Evolutionary conservation across 2,888 invertebrate genomes (phyloP).

Genomic region (Pardosa pseudoannulata): DNA sequence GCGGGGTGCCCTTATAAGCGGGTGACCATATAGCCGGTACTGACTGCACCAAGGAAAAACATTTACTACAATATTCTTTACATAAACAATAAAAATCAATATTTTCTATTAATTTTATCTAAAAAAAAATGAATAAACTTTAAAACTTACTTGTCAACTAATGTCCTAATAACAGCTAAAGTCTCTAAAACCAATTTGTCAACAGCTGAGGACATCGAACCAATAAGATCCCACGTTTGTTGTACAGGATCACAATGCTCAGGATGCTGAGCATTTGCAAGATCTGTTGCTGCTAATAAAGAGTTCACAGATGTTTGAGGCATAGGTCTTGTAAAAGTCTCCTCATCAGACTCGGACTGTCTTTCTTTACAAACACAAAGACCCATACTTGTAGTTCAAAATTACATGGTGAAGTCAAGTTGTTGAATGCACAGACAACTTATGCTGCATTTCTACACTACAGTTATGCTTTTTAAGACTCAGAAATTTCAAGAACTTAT

Average conservation of each 20-base stretch:
- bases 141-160: slow-evolving; percentile 87
- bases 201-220: slow-evolving; percentile 76
- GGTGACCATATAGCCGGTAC: too few species aligned
- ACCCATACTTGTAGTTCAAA: slow-evolving; percentile 53
- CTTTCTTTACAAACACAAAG: slow-evolving; percentile 71
- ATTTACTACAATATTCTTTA: too few species aligned
- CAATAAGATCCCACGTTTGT: slow-evolving; percentile 52
- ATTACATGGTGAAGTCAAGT: slow-evolving; percentile 28
- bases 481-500: too few species aligned
- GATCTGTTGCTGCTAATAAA: slow-evolving; percentile 40
- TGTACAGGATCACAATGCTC: slow-evolving; percentile 55
- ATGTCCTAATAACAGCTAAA: slow-evolving; percentile 86
- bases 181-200: slow-evolving; percentile 89
- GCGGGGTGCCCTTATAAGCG: too few species aligned
- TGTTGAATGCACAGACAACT: background rate
- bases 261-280: background rate
- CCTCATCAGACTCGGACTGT: slow-evolving; percentile 65
- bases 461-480: too few species aligned
- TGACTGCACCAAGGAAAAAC: too few species aligned
- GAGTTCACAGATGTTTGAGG: slow-evolving; percentile 57
- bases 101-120: background rate
- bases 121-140: too few species aligned
- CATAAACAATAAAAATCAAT: background rate
- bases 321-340: slow-evolving; percentile 38
- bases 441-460: too few species aligned